These are phyloP conservation scores for Bactericera cockerelli DNA, from an alignment of 1,140 invertebrate genomes.

Conservation along the genomic window DNA sequence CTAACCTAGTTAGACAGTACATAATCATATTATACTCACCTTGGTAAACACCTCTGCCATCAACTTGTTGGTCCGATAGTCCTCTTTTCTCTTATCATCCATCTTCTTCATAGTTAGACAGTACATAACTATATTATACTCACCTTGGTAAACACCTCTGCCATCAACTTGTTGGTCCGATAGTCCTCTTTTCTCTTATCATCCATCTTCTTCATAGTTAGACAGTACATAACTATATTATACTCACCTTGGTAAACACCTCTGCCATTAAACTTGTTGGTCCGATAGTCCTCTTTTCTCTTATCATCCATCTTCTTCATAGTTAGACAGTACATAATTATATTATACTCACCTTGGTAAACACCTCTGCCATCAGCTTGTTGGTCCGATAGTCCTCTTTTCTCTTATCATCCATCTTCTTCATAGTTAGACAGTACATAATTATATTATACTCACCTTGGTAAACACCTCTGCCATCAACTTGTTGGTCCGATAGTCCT, in stretches of 20 bases:
- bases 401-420: slow-evolving; percentile 30
- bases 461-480: no score
- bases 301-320: slow-evolving; percentile 31
- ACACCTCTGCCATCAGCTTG: slow-evolving; percentile 30
- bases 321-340: no score
- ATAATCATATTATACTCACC: no score
- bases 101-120: slow-evolving; percentile 29
- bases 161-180: no score
- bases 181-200: no score
- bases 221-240: no score
- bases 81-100: slow-evolving; percentile 32
- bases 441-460: no score
- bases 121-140: background rate
- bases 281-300: slow-evolving; percentile 32
- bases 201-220: no score
- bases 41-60: slow-evolving; percentile 33
- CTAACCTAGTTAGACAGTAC: no score
- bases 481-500: no score
- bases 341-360: slow-evolving; percentile 29
- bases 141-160: no score
- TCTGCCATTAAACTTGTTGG: slow-evolving; percentile 38
- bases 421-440: slow-evolving; percentile 22
- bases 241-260: slow-evolving; percentile 36
- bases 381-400: slow-evolving; percentile 32
- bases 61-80: no score